phyloP scores from a whole-genome alignment of 2,797 vertebrate genomes.

The Propithecus perrieri region DNA sequence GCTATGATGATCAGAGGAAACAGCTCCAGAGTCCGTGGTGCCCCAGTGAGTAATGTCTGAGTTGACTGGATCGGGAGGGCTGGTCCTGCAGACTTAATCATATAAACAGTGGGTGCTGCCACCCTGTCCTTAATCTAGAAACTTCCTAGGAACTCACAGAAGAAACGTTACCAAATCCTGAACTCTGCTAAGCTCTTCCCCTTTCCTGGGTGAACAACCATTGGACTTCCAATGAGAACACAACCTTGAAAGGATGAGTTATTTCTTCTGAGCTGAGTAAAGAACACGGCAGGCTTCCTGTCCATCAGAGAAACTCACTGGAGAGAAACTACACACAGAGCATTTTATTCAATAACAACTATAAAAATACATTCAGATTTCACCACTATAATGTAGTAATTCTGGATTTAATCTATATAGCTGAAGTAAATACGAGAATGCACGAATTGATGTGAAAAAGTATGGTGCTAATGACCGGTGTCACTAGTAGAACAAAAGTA shows the following conservation, averaged over 20 bases:
- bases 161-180: background rate
- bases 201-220: background rate
- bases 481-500: background rate
- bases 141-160: background rate
- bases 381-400: background rate
- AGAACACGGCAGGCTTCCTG: background rate
- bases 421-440: background rate
- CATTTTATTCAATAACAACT: background rate
- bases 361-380: background rate
- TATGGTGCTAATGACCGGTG: background rate
- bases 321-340: background rate
- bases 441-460: background rate
- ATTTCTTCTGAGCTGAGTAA: background rate
- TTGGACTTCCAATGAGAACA: background rate
- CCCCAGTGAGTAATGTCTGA: constrained; percentile 70
- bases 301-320: background rate
- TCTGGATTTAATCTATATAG: background rate
- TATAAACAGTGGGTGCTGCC: background rate
- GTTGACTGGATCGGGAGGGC: constrained; percentile 62
- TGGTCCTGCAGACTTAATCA: constrained; percentile 55
- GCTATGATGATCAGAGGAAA: background rate
- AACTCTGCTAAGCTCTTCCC: background rate
- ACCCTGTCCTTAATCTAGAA: background rate
- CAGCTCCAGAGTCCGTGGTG: constrained; percentile 73
- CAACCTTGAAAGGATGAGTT: background rate